These are phyloP conservation scores for Magallana ariakensis DNA, from an alignment of 1,140 invertebrate genomes.

Conservation along the genomic window DNA sequence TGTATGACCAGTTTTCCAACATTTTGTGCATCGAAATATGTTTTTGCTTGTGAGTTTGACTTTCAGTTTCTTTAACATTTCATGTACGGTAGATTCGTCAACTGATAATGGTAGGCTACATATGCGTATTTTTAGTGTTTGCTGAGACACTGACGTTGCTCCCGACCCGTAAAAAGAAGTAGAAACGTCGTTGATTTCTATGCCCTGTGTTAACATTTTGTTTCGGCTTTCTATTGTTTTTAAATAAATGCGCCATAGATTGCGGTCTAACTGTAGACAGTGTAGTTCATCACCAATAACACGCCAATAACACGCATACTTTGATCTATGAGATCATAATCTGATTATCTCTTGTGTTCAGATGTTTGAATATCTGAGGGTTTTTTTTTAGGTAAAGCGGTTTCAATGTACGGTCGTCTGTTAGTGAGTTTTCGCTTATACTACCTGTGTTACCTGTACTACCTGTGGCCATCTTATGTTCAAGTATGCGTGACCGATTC, in stretches of 20 bases:
- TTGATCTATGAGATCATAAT: not conserved
- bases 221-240: not conserved
- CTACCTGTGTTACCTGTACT: too few species aligned
- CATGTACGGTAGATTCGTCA: not conserved
- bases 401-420: not conserved
- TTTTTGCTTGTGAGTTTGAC: not conserved
- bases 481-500: too few species aligned
- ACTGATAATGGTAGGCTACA: not conserved
- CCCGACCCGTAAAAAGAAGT: not conserved
- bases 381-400: not conserved
- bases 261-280: not conserved
- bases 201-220: not conserved
- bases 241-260: not conserved
- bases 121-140: not conserved
- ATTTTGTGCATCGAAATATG: not conserved
- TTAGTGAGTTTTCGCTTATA: too few species aligned
- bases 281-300: not conserved
- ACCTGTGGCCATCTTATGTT: too few species aligned
- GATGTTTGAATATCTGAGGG: not conserved
- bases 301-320: too few species aligned
- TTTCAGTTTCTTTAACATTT: not conserved
- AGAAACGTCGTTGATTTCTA: too few species aligned
- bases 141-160: not conserved
- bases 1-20: not conserved
- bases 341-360: not conserved